Evolutionary conservation across 53 echinoderm and acorn worm genomes (phyloP).

Genomic region (Holothuria scabra): DNA sequence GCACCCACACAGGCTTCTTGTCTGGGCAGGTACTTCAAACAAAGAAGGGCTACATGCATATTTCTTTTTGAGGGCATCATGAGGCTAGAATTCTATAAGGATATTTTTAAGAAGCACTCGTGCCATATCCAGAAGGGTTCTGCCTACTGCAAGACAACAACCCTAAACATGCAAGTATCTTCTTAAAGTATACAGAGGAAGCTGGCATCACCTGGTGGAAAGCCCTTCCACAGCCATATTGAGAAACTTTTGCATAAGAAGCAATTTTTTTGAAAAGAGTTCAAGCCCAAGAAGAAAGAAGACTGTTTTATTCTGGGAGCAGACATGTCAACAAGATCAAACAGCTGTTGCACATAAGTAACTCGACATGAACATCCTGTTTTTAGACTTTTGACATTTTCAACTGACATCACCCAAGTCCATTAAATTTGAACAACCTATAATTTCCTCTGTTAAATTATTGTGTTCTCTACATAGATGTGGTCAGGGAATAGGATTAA

Average conservation of each 20-base stretch:
- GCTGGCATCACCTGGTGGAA: conserved; percentile 59
- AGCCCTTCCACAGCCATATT: conserved; percentile 57
- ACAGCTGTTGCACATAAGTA: too few species aligned
- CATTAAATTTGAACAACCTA: too few species aligned
- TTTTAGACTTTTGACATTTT: too few species aligned
- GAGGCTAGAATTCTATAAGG: conserved; percentile 59
- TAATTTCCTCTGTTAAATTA: too few species aligned
- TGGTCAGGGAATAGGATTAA: too few species aligned
- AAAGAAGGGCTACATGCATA: conserved; percentile 45
- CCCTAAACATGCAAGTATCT: conserved; percentile 55
- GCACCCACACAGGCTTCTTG: conserved; percentile 52
- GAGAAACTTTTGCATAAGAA: conserved; percentile 68
- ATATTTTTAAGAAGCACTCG: conserved; percentile 34
- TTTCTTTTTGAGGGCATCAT: conserved; percentile 72
- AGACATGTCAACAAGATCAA: too few species aligned
- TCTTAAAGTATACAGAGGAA: conserved; percentile 28
- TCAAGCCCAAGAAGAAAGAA: conserved; percentile 57
- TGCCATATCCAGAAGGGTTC: conserved; percentile 54
- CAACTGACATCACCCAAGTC: too few species aligned
- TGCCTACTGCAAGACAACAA: conserved; percentile 63
- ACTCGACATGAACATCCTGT: too few species aligned
- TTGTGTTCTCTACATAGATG: too few species aligned
- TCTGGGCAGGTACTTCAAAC: conserved; percentile 67
- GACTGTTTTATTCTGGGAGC: background rate
- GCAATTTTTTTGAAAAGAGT: conserved; percentile 25